Base-by-base conservation (phyloP, 2,113 vertebrate genomes). In the cattle (Bos taurus) region DNA sequence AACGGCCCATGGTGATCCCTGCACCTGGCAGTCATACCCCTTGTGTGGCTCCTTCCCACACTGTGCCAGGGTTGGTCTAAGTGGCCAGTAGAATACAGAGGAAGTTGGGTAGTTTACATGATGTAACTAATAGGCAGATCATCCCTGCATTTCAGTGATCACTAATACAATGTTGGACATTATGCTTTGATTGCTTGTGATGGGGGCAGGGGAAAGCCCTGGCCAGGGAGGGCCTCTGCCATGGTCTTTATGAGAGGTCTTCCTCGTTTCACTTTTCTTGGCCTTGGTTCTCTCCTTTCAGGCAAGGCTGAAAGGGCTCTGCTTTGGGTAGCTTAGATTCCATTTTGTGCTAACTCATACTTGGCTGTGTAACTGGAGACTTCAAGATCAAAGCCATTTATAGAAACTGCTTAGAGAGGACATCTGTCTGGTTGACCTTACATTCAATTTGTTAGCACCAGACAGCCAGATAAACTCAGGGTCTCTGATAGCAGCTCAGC, bases 161-260 rank as follows among this genome's bases (percentile, higher is more conserved):
- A 17, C 21, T 62, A 9, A 28, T 16, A 9, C 0, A 2, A 17
- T 28, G 54, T 46, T 52, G 60, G 56, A 78, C 16, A 3, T 52
- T 9, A 59, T 2, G 77, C 30, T 60, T 40, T 26, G 17, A 56
- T 59, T 14, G n/a, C 43, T 36, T 56, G 8, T 23, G 36, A 64
- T 0, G 15, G 40, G 50, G 2, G 0, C 28, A 43, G 25, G 14
- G 10, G 74, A 36, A 9, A 21, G 43, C 6, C 67, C 36, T 3
- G 43, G 56, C 6, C 9, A 2, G 30, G 26, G 26, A 46, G 57
- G 40, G 33, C 48, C 48, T 64, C 71, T 9, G 56, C 64, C 0
- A 3, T 1, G 14, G 48, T 60, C 25, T 60, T 54, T 81, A 23
- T 5, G 25, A 57, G n/a, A 16, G 11, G 30, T 64, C 36, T 7